Evolutionary conservation across 1,140 invertebrate species (phyloP).

Genomic region (Popillia japonica): DNA sequence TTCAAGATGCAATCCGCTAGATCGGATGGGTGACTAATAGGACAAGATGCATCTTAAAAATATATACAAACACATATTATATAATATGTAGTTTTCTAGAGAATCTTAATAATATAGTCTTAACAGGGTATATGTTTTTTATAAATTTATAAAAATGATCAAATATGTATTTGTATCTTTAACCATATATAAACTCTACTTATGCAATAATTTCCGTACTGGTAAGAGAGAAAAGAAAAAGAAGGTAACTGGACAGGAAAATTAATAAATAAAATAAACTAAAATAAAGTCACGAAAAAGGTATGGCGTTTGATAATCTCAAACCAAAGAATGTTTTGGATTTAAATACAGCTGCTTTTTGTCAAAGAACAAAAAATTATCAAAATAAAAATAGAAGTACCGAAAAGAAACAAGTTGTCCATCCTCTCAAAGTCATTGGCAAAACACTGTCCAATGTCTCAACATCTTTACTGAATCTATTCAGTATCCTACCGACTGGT

Average conservation of each 20-base stretch:
- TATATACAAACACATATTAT: constrained; percentile 22
- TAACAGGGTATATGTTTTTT: not conserved
- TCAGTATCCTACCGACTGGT: constrained; percentile 83
- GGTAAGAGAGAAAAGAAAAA: not conserved
- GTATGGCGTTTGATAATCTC: too few species aligned
- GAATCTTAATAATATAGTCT: not conserved
- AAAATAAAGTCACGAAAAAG: not conserved
- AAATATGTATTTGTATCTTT: not conserved
- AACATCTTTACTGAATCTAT: constrained; percentile 86
- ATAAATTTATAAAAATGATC: not conserved
- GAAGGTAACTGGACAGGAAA: not conserved
- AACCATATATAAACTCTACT: not conserved
- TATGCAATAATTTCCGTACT: not conserved
- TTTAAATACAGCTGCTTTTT: constrained; percentile 51
- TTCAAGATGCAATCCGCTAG: not conserved
- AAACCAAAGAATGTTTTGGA: not conserved
- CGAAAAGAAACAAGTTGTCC: constrained; percentile 75
- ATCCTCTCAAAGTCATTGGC: constrained; percentile 74
- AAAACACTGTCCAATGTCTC: constrained; percentile 80
- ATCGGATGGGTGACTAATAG: not conserved
- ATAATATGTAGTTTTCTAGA: not conserved
- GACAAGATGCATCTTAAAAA: constrained; percentile 11
- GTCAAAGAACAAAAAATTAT: constrained; percentile 25
- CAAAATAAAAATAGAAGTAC: constrained; percentile 61
- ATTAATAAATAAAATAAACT: not conserved